A percentile compares a stretch with the other conserved stretches of the same genome.
phyloP scores from a whole-genome alignment of 2,888 invertebrate species.

The Zygogramma bicolorata region DNA sequence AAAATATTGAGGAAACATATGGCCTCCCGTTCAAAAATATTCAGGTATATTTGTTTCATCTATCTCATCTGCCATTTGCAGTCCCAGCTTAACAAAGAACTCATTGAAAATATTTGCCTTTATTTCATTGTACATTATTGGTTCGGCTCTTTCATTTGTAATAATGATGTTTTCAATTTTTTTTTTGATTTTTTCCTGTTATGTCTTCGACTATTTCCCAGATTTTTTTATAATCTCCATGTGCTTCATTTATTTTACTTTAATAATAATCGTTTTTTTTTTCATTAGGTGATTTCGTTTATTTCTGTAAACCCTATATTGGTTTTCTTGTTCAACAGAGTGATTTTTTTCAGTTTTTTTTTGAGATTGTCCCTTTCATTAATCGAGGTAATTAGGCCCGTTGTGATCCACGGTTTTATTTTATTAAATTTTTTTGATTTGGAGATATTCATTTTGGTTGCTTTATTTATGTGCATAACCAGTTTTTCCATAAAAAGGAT shows the following conservation, averaged over 20 bases:
- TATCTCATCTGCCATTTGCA: too few species aligned
- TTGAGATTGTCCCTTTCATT: slow-evolving; percentile 15
- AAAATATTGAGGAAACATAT: not conserved
- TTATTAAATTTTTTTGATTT: slow-evolving; percentile 12
- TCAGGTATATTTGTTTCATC: too few species aligned
- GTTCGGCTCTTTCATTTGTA: not conserved
- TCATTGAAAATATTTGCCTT: slow-evolving; percentile 8
- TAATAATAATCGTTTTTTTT: slow-evolving; percentile 2
- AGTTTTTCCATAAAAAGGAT: not conserved
- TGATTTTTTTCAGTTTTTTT: slow-evolving; percentile 6
- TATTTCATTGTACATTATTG: not conserved
- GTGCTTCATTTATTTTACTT: slow-evolving; percentile 15
- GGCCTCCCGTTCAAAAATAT: not conserved
- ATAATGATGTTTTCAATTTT: slow-evolving; percentile 11
- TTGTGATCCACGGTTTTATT: not conserved
- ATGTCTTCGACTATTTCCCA: slow-evolving; percentile 7
- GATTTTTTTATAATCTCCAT: slow-evolving; percentile 9
- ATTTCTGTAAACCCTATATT: slow-evolving; percentile 17
- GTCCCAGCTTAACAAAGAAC: not conserved
- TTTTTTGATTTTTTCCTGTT: not conserved
- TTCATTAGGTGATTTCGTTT: slow-evolving; percentile 7
- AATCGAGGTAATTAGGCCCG: slow-evolving; percentile 7
- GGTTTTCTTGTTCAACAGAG: not conserved
- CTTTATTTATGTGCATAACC: not conserved
- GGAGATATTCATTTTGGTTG: not conserved